Percentiles rank a stretch among this genome's conserved stretches.
These are phyloP conservation scores for human (Homo sapiens) DNA, from an alignment of 2,113 vertebrate species.

Conservation along the genomic window GRCh38 chr21:27598501-27599000, in stretches of 20 bases:
- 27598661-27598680: neutral
- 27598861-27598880: neutral
- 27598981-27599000: neutral
- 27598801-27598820: neutral
- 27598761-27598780: neutral
- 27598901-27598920: neutral
- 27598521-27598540: neutral
- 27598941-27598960: neutral
- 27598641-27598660: neutral
- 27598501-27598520: neutral
- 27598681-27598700: neutral
- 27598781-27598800: neutral
- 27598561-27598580: neutral
- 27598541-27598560: neutral
- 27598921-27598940: neutral
- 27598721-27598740: neutral
- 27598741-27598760: neutral
- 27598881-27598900: neutral
- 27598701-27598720: neutral
- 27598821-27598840: neutral
- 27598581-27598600: rapidly evolving
- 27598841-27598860: neutral
- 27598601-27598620: neutral
- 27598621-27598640: neutral
- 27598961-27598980: neutral